These are phyloP conservation scores for Valencia hispanica DNA, from an alignment of 2,797 vertebrate species.

Conservation along the genomic window DNA sequence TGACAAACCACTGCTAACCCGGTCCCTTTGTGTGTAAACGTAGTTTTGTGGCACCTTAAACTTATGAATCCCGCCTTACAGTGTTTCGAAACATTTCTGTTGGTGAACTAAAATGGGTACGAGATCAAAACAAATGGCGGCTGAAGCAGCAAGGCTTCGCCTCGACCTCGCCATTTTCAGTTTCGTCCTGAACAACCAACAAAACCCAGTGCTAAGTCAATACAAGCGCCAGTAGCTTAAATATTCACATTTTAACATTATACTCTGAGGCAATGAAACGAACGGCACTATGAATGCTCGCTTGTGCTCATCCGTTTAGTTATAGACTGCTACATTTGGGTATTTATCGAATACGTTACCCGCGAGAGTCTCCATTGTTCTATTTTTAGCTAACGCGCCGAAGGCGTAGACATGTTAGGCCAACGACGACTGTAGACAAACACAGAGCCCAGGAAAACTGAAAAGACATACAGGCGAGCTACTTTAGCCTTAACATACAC, in stretches of 20 bases:
- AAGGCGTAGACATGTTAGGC: slow-evolving; percentile 14
- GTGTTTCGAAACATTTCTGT: not conserved
- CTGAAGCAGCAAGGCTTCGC: not conserved
- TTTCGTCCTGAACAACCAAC: slow-evolving; percentile 30
- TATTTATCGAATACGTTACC: not conserved
- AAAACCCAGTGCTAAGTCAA: not conserved
- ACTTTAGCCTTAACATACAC: fast-evolving
- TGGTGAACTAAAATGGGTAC: not conserved
- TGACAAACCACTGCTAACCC: not conserved
- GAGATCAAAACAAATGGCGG: slow-evolving; percentile 12
- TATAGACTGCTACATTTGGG: fast-evolving
- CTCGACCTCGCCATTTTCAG: slow-evolving; percentile 69
- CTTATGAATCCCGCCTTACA: not conserved
- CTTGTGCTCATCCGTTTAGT: not conserved
- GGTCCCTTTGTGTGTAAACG: not conserved
- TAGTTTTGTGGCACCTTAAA: too few relatives aligned
- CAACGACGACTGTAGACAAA: not conserved
- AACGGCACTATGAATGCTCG: not conserved
- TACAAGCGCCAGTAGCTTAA: not conserved
- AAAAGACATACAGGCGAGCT: fast-evolving
- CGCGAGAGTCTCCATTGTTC: slow-evolving; percentile 64
- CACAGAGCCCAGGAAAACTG: fast-evolving
- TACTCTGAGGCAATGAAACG: not conserved
- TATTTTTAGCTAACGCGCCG: slow-evolving; percentile 56
- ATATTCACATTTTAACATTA: not conserved